Evolutionary conservation across 2,888 invertebrate genomes (phyloP).

Genomic region (Piscicola geometra): DNA sequence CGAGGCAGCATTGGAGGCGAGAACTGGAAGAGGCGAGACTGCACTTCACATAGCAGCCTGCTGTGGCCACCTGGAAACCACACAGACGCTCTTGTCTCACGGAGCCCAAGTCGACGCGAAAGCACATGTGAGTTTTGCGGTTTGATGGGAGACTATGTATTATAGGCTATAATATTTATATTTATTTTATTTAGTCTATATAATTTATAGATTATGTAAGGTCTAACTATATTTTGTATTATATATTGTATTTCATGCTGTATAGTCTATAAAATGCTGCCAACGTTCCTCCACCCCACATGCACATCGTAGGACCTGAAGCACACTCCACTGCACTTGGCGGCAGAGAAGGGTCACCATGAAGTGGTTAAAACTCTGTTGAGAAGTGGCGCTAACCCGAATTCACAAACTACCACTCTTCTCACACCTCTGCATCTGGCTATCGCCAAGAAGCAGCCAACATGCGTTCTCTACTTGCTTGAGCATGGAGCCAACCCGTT

Average conservation of each 20-base stretch:
- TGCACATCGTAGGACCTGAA: slow-evolving; percentile 1
- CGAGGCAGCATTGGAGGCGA: slow-evolving; percentile 81
- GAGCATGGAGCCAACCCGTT: slow-evolving; percentile 83
- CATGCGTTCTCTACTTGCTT: slow-evolving; percentile 64
- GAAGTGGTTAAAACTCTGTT: background rate
- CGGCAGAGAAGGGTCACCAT: slow-evolving; percentile 19
- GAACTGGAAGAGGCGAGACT: slow-evolving; percentile 95
- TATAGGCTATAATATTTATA: no score
- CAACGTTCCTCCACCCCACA: no score
- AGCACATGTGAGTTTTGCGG: slow-evolving; percentile 60
- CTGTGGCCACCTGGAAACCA: slow-evolving; percentile 90
- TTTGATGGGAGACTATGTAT: no score
- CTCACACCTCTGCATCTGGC: slow-evolving; percentile 72
- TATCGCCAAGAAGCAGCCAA: slow-evolving; percentile 76
- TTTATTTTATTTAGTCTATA: background rate
- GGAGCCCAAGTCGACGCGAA: slow-evolving; percentile 91
- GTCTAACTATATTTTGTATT: no score
- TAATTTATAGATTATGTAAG: no score
- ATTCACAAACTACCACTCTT: slow-evolving; percentile 8
- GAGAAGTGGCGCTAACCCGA: slow-evolving; percentile 19
- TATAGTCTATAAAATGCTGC: no score
- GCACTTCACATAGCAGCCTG: slow-evolving; percentile 90
- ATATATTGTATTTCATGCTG: no score
- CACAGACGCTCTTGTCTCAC: slow-evolving; percentile 87
- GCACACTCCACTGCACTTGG: slow-evolving; percentile 26